phyloP scores from a whole-genome alignment of 2,113 vertebrate species.

The Pogonocichla stellata region DNA sequence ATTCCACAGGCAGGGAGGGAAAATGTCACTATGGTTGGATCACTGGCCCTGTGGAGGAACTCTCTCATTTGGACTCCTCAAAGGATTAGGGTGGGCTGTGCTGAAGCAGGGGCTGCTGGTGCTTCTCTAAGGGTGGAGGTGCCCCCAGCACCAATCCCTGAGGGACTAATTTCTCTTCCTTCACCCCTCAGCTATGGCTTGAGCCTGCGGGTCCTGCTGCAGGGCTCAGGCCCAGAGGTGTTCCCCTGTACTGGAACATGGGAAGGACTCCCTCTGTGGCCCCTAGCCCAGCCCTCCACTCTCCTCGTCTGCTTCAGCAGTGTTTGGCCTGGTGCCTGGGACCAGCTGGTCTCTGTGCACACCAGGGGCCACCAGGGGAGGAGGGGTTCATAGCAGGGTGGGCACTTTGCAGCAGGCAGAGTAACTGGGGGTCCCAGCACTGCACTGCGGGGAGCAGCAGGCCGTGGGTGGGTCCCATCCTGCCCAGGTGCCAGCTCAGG shows the following conservation, averaged over 20 bases:
- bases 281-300: not conserved
- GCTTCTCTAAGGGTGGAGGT: no score
- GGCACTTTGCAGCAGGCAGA: not conserved
- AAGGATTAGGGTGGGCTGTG: rapidly evolving
- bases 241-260: rapidly evolving
- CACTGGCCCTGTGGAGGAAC: not conserved
- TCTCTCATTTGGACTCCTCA: not conserved
- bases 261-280: not conserved
- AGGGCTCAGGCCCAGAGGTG: not conserved
- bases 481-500: no score
- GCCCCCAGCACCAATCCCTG: not conserved
- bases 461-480: rapidly evolving
- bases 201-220: not conserved
- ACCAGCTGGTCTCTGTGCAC: not conserved
- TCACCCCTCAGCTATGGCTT: not conserved
- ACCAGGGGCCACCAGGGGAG: rapidly evolving
- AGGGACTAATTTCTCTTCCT: not conserved
- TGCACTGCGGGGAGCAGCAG: rapidly evolving
- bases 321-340: not conserved
- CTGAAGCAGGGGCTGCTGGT: not conserved
- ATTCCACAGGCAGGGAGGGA: not conserved
- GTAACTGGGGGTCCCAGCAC: not conserved
- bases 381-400: rapidly evolving
- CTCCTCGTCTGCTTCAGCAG: not conserved
- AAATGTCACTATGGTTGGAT: rapidly evolving